Base-by-base conservation (phyloP, 2,888 invertebrate species). In the Drosophila anceps region DNA sequence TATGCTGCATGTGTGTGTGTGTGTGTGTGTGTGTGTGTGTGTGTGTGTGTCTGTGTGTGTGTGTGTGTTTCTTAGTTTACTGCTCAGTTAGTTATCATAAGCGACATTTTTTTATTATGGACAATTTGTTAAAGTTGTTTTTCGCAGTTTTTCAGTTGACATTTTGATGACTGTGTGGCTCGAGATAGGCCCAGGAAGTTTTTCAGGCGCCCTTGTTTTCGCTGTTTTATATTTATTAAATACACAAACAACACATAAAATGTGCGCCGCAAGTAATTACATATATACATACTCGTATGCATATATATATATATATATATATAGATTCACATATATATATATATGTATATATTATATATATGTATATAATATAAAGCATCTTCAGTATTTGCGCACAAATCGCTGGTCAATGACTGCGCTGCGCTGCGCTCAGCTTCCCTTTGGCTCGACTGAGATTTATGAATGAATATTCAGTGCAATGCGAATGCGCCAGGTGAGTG, bases 121-220 rank as follows among this genome's bases (percentile, higher is more conserved):
- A 64, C 64, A 61, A 76, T 69, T 64, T 73, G 68, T 65, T 54
- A 64, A 54, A 61, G 51, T 69, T 76, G 77, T 73, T 76, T 76
- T 57, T 41, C 37, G 10, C 15, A n/a, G n/a, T n/a, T n/a, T n/a
- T n/a, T 29, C 35, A 35, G 53, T 4, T 77, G 76, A 77, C 76
- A 73, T n/a, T 76, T 76, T 76, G 73, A 76, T 69, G 69, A 64
- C 44, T 67, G 69, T 44, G 51, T 35, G 69, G 24, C 46, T 4
- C 35, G 60, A 60, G 75, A 68, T 75, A 75, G 76, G 50, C 60
- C 48, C 68, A 76, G 73, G 73, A 76, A 76, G 73, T 68, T 51
- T 41, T 59, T 46, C 46, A 58, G 37, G 4, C 59, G 35, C 39
- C 33, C 66, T 35, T 64, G 55, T 46, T 44, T 50, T 48, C 51